A percentile compares a stretch with the other conserved stretches of the same genome.
Conservation (phyloP, 2,888 invertebrate species). For the Globia sparganii region DNA sequence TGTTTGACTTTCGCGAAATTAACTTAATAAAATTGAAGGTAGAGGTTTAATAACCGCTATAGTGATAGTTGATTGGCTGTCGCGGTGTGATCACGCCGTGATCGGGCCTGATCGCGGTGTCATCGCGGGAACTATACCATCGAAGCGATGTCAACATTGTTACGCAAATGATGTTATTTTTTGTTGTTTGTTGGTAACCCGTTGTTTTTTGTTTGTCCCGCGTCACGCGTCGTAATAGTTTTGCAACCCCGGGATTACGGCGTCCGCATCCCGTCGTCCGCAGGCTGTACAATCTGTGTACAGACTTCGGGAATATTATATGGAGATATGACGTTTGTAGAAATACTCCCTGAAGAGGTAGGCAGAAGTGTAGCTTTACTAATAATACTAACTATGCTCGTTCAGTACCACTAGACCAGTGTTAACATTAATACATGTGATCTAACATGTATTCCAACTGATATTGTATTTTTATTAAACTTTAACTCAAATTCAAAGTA, state of each 20-base stretch:
- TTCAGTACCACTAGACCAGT: too few relatives aligned
- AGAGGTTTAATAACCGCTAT: conserved; percentile 48
- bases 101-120: not conserved
- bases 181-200: conserved; percentile 17
- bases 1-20: conserved; percentile 58
- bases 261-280: not conserved
- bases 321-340: not conserved
- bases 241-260: conserved; percentile 5
- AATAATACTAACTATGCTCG: not conserved
- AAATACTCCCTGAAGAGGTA: not conserved
- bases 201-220: conserved; percentile 7
- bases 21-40: conserved; percentile 52
- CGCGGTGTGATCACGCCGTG: not conserved
- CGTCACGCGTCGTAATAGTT: conserved; percentile 33
- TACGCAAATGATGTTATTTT: conserved; percentile 1
- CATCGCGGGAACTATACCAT: not conserved
- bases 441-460: not conserved
- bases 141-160: not conserved
- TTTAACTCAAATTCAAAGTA: not conserved
- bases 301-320: conserved; percentile 11
- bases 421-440: not conserved
- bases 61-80: conserved; percentile 36
- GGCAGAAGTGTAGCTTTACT: not conserved
- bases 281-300: conserved; percentile 29
- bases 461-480: not conserved